Evolutionary conservation across 2,113 vertebrate species (phyloP), one percentile per base, ranked within the genome.

Genomic region (Ciconia maguari): DNA sequence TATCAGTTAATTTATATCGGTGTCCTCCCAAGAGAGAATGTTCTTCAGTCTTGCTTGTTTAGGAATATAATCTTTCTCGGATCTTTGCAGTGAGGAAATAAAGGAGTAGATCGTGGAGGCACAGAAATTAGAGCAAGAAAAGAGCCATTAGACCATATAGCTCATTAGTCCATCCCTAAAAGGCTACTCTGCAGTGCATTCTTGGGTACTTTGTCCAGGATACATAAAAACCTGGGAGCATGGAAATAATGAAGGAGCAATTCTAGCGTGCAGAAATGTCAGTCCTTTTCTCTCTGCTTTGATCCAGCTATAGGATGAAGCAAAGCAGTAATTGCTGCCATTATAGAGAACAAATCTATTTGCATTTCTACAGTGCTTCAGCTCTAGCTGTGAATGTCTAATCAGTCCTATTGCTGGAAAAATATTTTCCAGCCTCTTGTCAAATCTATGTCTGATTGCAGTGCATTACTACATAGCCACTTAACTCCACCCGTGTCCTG

Each of bases 311-410:
- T 93, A 90, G 81, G 84, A 85, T 83, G 62, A 93, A 93, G 95
- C 27, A 94, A 93, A 95, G 93, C 84, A 87, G 87, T 97, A 96
- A 97, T 95, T 95, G 87, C 80, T 95, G 80, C 80, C 88, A 95
- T 97, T 97, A 94, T 32, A 80, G 66, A 71, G 91, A 95, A 89
- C 91, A 92, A 93, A 93, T 77, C 77, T 92, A 89, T 96, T 96
- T 96, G 90, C 95, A 95, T 97, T 97, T 97, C 95, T 85, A 69
- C 83, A 92, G 83, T 70, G 66, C 83, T 94, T 78, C 77, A 89
- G 89, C 81, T 93, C 74, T 87, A 93, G 81, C 80, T 96, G 48
- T 87, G 83, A 96, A 94, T 94, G 66, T 85, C 68, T 96, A 97
- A 97, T 97, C 96, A 97, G 93, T 57, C 80, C 89, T 77, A 95